A percentile compares a stretch with the other conserved stretches of the same genome.
phyloP scores from a whole-genome alignment of 2,113 vertebrate genomes.

The Gallinago jamesoni region DNA sequence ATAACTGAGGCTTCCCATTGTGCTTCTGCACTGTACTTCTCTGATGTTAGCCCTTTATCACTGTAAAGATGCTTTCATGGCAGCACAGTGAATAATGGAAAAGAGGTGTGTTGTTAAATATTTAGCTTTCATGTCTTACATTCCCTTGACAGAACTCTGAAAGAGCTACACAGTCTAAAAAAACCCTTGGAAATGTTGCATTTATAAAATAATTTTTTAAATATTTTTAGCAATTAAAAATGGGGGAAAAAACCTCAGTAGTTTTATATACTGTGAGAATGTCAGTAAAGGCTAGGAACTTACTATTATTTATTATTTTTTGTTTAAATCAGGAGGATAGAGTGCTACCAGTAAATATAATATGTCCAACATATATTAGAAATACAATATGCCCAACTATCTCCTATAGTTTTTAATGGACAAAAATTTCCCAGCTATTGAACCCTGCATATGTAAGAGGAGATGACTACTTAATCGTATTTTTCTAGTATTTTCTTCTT shows the following conservation, averaged over 20 bases:
- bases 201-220: background rate
- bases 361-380: background rate
- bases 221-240: background rate
- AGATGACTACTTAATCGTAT: background rate
- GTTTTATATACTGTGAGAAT: background rate
- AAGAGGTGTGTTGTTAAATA: slow-evolving; percentile 37
- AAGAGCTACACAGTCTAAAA: background rate
- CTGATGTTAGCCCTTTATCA: slow-evolving; percentile 18
- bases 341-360: background rate
- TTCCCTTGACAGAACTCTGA: slow-evolving; percentile 3
- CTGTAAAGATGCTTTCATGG: background rate
- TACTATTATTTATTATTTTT: background rate
- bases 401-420: background rate
- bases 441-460: background rate
- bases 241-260: background rate
- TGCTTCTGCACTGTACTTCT: background rate
- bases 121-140: slow-evolving; percentile 34
- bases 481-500: background rate
- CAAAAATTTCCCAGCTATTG: background rate
- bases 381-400: background rate
- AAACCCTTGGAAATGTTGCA: background rate
- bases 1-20: background rate
- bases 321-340: background rate
- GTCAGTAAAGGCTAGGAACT: background rate
- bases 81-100: slow-evolving; percentile 33